Conservation (phyloP, 2,113 vertebrate species). For the Lophochroa leadbeateri region DNA sequence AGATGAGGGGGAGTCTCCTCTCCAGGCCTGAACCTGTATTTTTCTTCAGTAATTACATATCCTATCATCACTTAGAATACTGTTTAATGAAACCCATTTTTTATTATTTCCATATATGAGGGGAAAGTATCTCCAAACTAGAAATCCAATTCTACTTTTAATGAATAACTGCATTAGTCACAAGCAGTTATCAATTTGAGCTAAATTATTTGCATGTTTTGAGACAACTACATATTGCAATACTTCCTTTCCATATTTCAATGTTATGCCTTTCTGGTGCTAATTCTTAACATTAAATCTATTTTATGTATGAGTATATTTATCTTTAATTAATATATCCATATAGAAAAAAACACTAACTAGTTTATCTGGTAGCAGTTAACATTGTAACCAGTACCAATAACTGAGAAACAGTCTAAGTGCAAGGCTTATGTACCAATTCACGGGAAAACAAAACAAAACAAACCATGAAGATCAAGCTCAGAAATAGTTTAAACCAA, state of each 20-base stretch:
- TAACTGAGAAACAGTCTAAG: background rate
- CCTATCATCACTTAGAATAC: background rate
- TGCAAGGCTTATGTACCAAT: background rate
- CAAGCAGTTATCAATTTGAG: background rate
- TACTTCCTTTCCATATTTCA: background rate
- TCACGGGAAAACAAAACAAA: background rate
- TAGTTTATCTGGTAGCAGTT: background rate
- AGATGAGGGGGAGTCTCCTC: background rate
- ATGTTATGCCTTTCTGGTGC: background rate
- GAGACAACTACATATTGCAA: background rate
- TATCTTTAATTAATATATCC: background rate
- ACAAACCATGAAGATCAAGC: background rate
- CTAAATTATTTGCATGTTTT: background rate
- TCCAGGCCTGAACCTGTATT: background rate
- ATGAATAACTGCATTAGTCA: background rate
- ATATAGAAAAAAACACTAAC: background rate
- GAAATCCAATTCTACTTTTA: background rate
- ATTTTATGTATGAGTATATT: background rate
- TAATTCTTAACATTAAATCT: background rate
- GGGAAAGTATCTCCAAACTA: background rate
- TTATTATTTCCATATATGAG: background rate
- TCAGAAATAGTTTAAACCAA: background rate
- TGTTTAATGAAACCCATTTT: background rate
- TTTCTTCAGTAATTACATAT: background rate
- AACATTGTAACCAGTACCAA: background rate